Conservation (phyloP, 2,113 vertebrate species). For the Tenrec ecaudatus region DNA sequence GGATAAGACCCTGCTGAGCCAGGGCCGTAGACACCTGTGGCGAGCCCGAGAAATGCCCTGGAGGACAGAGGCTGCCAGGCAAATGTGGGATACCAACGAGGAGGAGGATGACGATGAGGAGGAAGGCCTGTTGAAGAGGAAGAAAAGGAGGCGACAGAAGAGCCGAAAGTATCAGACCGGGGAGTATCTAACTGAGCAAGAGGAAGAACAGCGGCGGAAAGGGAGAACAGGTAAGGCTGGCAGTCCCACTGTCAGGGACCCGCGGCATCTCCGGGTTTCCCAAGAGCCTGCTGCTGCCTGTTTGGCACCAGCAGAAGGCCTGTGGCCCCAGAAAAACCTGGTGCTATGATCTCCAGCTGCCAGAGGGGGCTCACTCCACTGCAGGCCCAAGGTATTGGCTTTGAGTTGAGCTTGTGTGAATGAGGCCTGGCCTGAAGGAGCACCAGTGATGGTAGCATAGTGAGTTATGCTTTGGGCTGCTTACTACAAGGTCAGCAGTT, state of each 20-base stretch:
- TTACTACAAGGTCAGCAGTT: too few species aligned
- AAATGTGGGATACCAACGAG: constrained; percentile 86
- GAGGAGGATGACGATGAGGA: constrained; percentile 86
- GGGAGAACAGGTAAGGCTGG: constrained; percentile 86
- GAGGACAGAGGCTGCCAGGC: constrained; percentile 86
- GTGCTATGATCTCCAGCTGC: constrained; percentile 50
- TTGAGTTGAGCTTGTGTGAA: constrained; percentile 49
- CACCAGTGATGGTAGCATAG: neutral
- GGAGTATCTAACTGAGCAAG: constrained; percentile 94
- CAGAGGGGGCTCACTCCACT: constrained; percentile 52
- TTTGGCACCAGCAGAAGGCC: constrained; percentile 1
- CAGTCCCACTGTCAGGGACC: neutral
- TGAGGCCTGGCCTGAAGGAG: neutral
- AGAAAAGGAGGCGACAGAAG: constrained; percentile 94
- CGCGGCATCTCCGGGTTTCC: neutral
- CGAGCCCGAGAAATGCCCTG: constrained; percentile 86
- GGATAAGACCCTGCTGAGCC: constrained; percentile 84
- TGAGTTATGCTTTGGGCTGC: too few species aligned
- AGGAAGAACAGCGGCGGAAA: constrained; percentile 88
- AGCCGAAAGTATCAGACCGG: constrained; percentile 96
- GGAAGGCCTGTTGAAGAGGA: constrained; percentile 87
- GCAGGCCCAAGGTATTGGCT: constrained; percentile 26
- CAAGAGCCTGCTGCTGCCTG: neutral
- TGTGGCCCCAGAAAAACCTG: constrained; percentile 22
- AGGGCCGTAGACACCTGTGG: constrained; percentile 85